phyloP scores from a whole-genome alignment of 2,888 invertebrate genomes.

The Hyposoter didymator region DNA sequence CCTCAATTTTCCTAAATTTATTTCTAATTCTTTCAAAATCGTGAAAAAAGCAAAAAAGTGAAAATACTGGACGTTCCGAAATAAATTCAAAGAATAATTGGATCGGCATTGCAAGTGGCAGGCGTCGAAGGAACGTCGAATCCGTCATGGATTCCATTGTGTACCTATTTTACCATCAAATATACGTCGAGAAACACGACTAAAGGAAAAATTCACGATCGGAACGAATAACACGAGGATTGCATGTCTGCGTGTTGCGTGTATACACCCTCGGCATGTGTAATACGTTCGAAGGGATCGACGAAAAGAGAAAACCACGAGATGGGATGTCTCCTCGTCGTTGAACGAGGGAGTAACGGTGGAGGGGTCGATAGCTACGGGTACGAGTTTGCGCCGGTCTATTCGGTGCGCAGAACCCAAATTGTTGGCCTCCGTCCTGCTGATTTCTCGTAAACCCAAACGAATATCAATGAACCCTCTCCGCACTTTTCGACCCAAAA shows the following conservation, averaged over 20 bases:
- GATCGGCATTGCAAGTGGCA: background rate
- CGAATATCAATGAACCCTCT: background rate
- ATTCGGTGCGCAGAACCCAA: conserved; percentile 41
- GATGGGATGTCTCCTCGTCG: conserved; percentile 1
- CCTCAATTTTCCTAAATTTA: too few relatives aligned
- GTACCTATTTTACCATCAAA: background rate
- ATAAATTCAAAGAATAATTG: background rate
- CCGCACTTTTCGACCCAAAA: background rate
- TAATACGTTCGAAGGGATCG: background rate
- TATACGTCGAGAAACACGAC: background rate
- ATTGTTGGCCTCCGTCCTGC: conserved; percentile 9
- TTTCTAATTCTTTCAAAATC: too few relatives aligned
- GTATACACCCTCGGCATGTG: conserved; percentile 13
- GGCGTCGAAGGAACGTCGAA: background rate
- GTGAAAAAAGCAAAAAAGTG: too few relatives aligned
- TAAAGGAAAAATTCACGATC: conserved; percentile 50
- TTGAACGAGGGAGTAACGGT: conserved; percentile 17
- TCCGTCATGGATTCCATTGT: background rate
- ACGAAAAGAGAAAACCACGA: conserved; percentile 12
- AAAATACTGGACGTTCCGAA: background rate
- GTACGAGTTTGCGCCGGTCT: conserved; percentile 54
- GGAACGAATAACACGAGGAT: conserved; percentile 35
- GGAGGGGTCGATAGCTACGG: conserved; percentile 59
- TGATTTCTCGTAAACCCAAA: background rate
- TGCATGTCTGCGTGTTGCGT: conserved; percentile 30